Evolutionary conservation across 35 echinoderm and acorn worm genomes (phyloP), one percentile per base, ranked within the genome.

Genomic region (Ophiothrix spiculata): DNA sequence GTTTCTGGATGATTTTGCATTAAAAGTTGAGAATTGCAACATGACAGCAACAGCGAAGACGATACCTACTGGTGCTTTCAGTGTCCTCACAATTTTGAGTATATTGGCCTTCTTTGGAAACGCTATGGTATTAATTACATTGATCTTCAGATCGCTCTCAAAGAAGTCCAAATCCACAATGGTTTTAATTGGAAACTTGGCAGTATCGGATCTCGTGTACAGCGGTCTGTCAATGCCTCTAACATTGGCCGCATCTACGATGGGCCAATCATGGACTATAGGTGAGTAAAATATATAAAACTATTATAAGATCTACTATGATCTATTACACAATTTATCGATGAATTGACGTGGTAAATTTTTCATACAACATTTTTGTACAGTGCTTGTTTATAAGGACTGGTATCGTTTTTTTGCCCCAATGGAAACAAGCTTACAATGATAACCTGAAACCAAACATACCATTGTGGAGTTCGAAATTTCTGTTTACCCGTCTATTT

Each of bases 281-380:
- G 86, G 86, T 79, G 69, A 36, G 86, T 87, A 37, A 13, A 79
- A 77, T 77, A 77, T 77, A 33, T 77, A n/a, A n/a, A n/a, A n/a
- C n/a, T n/a, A n/a, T n/a, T n/a, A n/a, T n/a, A n/a, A n/a, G n/a
- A n/a, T n/a, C n/a, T n/a, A n/a, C n/a, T n/a, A n/a, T n/a, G n/a
- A n/a, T n/a, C n/a, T n/a, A n/a, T n/a, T n/a, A n/a, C n/a, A n/a
- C n/a, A n/a, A n/a, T n/a, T n/a, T n/a, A n/a, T n/a, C n/a, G n/a
- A n/a, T n/a, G n/a, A n/a, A n/a, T n/a, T n/a, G n/a, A n/a, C n/a
- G n/a, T n/a, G n/a, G n/a, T n/a, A n/a, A n/a, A n/a, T n/a, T n/a
- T n/a, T n/a, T n/a, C n/a, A n/a, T n/a, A n/a, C n/a, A n/a, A n/a
- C n/a, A n/a, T n/a, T n/a, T n/a, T n/a, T n/a, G n/a, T n/a, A n/a